Evolutionary conservation across 2,113 vertebrate genomes (phyloP).

Genomic region (Tinamus guttatus): DNA sequence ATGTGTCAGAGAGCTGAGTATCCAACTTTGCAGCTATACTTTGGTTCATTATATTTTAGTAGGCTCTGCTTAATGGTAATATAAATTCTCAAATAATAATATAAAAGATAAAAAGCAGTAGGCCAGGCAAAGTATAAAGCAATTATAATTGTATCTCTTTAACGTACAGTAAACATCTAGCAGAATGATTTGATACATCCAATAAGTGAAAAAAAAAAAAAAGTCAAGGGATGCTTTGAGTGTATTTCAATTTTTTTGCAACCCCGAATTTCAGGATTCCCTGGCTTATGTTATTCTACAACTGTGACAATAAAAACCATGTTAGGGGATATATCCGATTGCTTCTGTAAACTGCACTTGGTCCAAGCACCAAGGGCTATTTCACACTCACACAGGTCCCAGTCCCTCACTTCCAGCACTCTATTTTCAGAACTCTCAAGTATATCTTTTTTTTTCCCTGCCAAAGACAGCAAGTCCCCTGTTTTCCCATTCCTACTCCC

Average conservation of each 20-base stretch:
- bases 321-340: not conserved
- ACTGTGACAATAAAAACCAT: not conserved
- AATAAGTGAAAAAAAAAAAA: not conserved
- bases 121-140: not conserved
- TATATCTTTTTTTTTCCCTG: not conserved
- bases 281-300: not conserved
- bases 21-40: not conserved
- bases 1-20: not conserved
- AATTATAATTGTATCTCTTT: not conserved
- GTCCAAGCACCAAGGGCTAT: not conserved
- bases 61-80: not conserved
- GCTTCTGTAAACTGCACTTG: not conserved
- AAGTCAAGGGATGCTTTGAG: not conserved
- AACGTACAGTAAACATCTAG: not conserved
- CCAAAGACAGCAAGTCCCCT: not conserved
- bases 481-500: not conserved
- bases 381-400: not conserved
- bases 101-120: not conserved
- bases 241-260: not conserved
- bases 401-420: not conserved
- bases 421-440: not conserved
- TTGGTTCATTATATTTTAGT: not conserved
- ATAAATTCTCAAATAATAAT: not conserved
- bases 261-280: not conserved
- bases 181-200: not conserved